phyloP scores from a whole-genome alignment of 2,888 invertebrate genomes.

The Plusia festucae region DNA sequence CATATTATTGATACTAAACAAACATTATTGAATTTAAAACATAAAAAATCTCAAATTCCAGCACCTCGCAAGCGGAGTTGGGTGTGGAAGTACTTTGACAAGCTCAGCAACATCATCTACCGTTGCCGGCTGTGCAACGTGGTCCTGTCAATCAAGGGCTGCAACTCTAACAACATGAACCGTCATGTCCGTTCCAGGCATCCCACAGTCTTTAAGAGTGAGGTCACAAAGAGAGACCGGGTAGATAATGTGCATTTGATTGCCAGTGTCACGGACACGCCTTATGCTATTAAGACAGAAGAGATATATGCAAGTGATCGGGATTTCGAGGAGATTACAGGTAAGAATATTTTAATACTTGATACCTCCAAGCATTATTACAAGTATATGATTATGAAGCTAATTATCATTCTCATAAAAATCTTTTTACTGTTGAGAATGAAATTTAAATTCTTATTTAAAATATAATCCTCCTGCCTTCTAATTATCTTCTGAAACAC shows the following conservation, averaged over 20 bases:
- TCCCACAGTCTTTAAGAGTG: conserved; percentile 72
- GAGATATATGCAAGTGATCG: conserved; percentile 70
- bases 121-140: conserved; percentile 81
- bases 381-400: too few relatives aligned
- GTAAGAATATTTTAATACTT: conserved; percentile 28
- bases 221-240: conserved; percentile 65
- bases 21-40: not conserved
- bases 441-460: too few relatives aligned
- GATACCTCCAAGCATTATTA: too few relatives aligned
- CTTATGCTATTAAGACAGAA: conserved; percentile 69
- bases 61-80: conserved; percentile 82
- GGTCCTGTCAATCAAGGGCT: conserved; percentile 84
- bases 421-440: too few relatives aligned
- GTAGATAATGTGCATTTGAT: conserved; percentile 49
- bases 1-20: too few relatives aligned
- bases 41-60: conserved; percentile 55
- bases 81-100: conserved; percentile 86
- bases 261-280: conserved; percentile 64
- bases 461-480: too few relatives aligned
- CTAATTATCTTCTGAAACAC: too few relatives aligned
- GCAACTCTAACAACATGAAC: conserved; percentile 86
- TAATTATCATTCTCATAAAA: too few relatives aligned
- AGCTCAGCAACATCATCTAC: conserved; percentile 80
- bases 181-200: conserved; percentile 81
- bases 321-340: conserved; percentile 56